Percentiles rank a stretch among this genome's conserved stretches.
Conservation (phyloP, 2,113 vertebrate species). For the Paramormyrops kingsleyae region DNA sequence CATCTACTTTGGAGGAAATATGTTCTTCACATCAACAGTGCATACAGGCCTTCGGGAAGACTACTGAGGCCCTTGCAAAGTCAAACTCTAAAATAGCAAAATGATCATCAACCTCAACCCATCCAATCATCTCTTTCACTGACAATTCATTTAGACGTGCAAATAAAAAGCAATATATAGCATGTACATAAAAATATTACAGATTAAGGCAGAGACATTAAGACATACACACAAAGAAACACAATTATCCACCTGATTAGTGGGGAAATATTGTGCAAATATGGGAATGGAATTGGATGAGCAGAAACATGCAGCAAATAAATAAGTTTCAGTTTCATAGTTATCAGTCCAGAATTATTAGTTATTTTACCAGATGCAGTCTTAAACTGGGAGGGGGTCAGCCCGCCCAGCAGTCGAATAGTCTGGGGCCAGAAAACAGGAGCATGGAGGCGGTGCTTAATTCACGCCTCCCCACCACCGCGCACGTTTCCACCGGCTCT, state of each 20-base stretch:
- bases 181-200: background rate
- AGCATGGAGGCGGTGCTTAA: background rate
- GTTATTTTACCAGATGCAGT: background rate
- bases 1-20: background rate
- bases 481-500: too few species aligned
- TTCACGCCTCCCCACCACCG: background rate
- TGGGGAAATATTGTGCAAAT: background rate
- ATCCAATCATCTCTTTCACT: background rate
- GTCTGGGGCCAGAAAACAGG: background rate
- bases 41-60: background rate
- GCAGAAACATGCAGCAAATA: background rate
- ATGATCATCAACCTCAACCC: background rate
- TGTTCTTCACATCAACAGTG: background rate
- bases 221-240: background rate
- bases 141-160: background rate
- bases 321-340: background rate
- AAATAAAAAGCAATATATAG: background rate
- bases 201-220: background rate
- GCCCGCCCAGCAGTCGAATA: background rate
- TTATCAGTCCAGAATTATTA: background rate
- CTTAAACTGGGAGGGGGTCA: background rate
- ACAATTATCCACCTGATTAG: background rate
- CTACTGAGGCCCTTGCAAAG: background rate
- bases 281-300: background rate
- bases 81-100: background rate